Evolutionary conservation across 2,888 invertebrate species (phyloP), one percentile per base, ranked within the genome.

Genomic region (Cheilosia scutellata): DNA sequence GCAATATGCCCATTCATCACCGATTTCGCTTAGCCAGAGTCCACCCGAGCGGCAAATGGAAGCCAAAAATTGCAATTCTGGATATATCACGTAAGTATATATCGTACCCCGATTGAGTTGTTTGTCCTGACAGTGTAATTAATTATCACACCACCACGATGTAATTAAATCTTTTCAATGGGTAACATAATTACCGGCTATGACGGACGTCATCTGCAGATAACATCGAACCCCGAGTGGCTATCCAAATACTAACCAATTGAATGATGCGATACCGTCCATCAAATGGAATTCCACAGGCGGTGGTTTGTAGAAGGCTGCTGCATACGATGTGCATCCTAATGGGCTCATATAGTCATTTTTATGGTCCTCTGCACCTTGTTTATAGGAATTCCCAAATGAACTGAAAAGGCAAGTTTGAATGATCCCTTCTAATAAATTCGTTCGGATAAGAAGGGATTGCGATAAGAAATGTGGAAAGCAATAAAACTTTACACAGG

Each of bases 81-180:
- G 44, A 71, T 66, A 49, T 63, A 42, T 70, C 33, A n/a, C 40
- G 16, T 25, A 31, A 4, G n/a, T 7, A 6, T 33, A 11, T 47
- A 63, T 63, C n/a, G 20, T 20, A 20, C 63, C 62, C 51, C 7
- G 55, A 57, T 74, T 49, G 49, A 31, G 62, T 70, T 58, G 47
- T 25, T 37, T 16, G 74, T 13, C 68, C 63, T 63, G 68, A 71
- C 68, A 79, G 51, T 65, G 65, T 74, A 84, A 84, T 84, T 84
- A 84, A 84, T 84, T 79, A 75, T 58, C 68, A 70, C 70, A 70
- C 74, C 27, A 9, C 13, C 7, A 31, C 6, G 42, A 20, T 75
- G 44, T 84, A 84, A 84, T 78, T 79, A 79, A 79, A 75, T 70
- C 53, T 74, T 40, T 47, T 57, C 65, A 13, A 70, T 51, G 40